Conservation (phyloP, 2,888 invertebrate genomes). For the Cataglyphis cursor region DNA sequence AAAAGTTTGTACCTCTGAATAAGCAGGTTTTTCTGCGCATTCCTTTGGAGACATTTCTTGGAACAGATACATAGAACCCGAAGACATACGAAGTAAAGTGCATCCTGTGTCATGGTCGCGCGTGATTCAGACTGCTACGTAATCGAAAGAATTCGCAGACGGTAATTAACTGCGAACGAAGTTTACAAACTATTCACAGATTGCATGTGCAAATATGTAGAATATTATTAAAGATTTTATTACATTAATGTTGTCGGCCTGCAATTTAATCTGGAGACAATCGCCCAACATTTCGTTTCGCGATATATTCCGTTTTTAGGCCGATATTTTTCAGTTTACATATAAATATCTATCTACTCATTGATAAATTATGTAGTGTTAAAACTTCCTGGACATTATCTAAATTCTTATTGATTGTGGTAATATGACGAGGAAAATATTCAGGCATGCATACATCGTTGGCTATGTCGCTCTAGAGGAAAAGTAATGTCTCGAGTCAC, state of each 20-base stretch:
- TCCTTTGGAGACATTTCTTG: conserved; percentile 36
- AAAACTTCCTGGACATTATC: conserved; percentile 9
- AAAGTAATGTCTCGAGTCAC: conserved; percentile 14
- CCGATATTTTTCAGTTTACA: not conserved
- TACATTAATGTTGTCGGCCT: not conserved
- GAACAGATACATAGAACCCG: conserved; percentile 17
- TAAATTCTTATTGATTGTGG: not conserved
- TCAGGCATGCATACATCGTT: not conserved
- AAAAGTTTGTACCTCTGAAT: not conserved
- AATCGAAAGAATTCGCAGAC: conserved; percentile 37
- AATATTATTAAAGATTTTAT: conserved; percentile 3
- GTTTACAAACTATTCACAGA: not conserved
- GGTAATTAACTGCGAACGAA: not conserved
- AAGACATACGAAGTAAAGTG: conserved; percentile 37
- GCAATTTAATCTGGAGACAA: conserved; percentile 24
- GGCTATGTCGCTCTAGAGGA: conserved; percentile 2
- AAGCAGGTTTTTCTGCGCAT: not conserved
- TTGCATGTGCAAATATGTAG: not conserved
- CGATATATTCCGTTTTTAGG: not conserved
- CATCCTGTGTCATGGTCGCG: conserved; percentile 47
- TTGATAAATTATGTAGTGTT: conserved; percentile 33
- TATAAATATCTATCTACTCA: not conserved
- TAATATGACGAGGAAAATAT: conserved; percentile 12
- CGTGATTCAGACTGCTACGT: conserved; percentile 26
- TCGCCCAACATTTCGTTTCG: not conserved